Conservation (phyloP, 2,797 vertebrate species). For the Gymnocypris eckloni region DNA sequence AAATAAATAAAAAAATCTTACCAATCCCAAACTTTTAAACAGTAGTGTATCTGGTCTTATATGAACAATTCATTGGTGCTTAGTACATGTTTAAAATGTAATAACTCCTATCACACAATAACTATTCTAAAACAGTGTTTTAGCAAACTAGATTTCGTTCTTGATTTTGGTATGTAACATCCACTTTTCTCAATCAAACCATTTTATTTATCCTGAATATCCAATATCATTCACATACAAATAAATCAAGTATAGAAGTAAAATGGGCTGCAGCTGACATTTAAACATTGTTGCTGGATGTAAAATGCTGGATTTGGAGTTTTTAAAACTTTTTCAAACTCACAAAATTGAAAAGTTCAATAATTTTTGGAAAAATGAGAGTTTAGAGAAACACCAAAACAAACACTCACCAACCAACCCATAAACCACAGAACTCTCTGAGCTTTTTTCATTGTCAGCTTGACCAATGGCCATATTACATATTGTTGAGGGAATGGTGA, state of each 20-base stretch:
- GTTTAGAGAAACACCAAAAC: not conserved
- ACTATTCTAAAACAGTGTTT: too few relatives aligned
- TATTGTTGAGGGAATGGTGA: slow-evolving; percentile 24
- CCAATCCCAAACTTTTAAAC: not conserved
- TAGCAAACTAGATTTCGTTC: not conserved
- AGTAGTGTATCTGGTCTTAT: not conserved
- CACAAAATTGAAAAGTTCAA: not conserved
- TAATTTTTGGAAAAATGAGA: not conserved
- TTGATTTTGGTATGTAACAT: not conserved
- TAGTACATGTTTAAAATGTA: not conserved
- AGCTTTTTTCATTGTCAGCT: slow-evolving; percentile 44
- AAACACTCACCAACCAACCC: not conserved
- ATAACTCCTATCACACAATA: not conserved
- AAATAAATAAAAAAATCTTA: too few relatives aligned
- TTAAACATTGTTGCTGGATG: not conserved
- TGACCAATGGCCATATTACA: slow-evolving; percentile 56
- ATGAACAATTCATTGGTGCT: not conserved
- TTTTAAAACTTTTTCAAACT: not conserved
- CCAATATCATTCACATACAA: not conserved
- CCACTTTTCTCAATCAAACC: not conserved
- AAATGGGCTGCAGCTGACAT: not conserved
- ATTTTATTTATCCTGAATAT: not conserved
- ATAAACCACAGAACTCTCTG: slow-evolving; percentile 1
- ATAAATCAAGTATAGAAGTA: not conserved
- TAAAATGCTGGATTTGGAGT: not conserved